Evolutionary conservation across 1,140 invertebrate genomes (phyloP), one percentile per base, ranked within the genome.

Genomic region (Choristoneura fumiferana): DNA sequence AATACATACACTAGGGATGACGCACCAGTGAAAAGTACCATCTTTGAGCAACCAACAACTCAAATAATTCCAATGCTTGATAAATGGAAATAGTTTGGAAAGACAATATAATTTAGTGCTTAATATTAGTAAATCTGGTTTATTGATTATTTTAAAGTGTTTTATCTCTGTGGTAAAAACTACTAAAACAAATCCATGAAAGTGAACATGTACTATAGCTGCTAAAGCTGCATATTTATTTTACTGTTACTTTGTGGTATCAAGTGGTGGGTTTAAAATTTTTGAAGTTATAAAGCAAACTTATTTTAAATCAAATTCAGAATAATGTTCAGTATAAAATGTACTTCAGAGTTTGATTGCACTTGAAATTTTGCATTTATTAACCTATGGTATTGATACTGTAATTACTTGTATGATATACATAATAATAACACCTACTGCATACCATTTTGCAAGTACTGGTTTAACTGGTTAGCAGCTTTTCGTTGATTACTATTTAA

Each of bases 351-450:
- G 77, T 87, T 89, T 87, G 71, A 88, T 88, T 88, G 87, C 89
- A 90, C 89, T 89, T 87, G 80, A 89, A 89, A 80, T 89, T 88
- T 90, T 89, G 89, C 89, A 90, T 90, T 90, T 90, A 90, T 90
- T 89, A 89, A 89, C 88, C 84, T 89, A 88, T 85, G 86, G 89
- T 90, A 89, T 89, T 88, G 80, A 88, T 89, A 89, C 85, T 90
- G 89, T 90, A 89, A 90, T 90, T 89, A 90, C 86, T 89, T 90
- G 89, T 90, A 89, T 89, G 79, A 89, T 90, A 90, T n/a, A n/a
- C n/a, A n/a, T 77, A 68, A 69, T 78, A 84, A 80, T 87, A 85
- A 89, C 85, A 83, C 64, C 85, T 49, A 49, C 43, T 79, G 78
- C 81, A 80, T 85, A 88, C 82, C 75, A 78, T 77, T 49, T 87